Evolutionary conservation across 2,888 invertebrate species (phyloP).

Genomic region (Malthinus flaveolus): DNA sequence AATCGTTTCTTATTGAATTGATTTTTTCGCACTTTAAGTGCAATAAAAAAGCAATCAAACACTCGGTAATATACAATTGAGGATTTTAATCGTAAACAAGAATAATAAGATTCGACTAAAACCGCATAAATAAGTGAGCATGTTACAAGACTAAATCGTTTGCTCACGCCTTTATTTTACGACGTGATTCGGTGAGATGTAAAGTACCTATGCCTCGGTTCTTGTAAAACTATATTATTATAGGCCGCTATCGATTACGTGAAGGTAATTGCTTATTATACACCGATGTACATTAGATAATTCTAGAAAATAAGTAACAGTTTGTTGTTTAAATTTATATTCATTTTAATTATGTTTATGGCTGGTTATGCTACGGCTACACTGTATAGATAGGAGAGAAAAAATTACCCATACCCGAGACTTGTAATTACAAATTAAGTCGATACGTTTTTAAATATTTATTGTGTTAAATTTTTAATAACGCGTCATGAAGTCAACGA

Average conservation of each 20-base stretch:
- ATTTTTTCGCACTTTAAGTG: background rate
- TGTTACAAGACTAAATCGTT: slow-evolving; percentile 35
- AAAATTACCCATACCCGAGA: no score
- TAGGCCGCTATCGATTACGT: slow-evolving; percentile 42
- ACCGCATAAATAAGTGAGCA: slow-evolving; percentile 32
- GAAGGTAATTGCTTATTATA: slow-evolving; percentile 41
- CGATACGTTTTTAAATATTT: no score
- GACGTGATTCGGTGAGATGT: slow-evolving; percentile 36
- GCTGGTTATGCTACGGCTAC: no score
- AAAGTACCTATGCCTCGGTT: slow-evolving; percentile 36
- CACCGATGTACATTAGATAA: slow-evolving; percentile 37
- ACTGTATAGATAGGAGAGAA: no score
- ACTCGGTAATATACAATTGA: slow-evolving; percentile 24
- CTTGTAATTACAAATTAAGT: no score
- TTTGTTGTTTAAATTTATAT: slow-evolving; percentile 3
- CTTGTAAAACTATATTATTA: slow-evolving; percentile 42
- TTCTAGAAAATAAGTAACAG: background rate
- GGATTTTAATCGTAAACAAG: slow-evolving; percentile 33
- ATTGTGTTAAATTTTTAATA: no score
- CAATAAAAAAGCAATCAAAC: slow-evolving; percentile 25
- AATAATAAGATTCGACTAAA: slow-evolving; percentile 28
- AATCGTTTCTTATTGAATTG: no score
- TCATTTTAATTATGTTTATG: background rate
- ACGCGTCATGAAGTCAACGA: slow-evolving; percentile 29
- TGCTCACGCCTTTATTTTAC: slow-evolving; percentile 34